Evolutionary conservation across 2,113 vertebrate genomes (phyloP), one percentile per base, ranked within the genome.

Genomic region (Engraulis encrasicolus): DNA sequence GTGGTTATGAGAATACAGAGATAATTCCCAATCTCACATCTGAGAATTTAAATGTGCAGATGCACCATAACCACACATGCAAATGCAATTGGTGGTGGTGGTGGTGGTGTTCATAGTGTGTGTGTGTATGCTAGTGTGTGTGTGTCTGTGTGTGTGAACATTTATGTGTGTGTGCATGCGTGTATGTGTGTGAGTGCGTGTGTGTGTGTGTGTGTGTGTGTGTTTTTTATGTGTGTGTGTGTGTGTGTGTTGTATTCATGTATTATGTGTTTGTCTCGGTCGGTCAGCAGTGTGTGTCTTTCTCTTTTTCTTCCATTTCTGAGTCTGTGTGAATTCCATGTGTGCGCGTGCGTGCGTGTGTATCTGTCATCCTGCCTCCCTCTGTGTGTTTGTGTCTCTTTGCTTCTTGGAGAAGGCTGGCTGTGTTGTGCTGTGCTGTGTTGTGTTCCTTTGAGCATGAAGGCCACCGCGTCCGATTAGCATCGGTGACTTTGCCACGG

Each of bases 351-450:
- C 23, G 18, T 58, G 54, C 23, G 18, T 58, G 19, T 58, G 17
- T 45, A 9, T 45, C 40, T 45, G 40, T 45, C 40, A 5, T 3
- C 9, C 40, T 45, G 40, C 9, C 40, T 45, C 40, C 3, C 40
- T 45, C 40, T 45, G 20, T 58, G 18, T 20, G 54, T 58, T 1
- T 27, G 54, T n/a, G 54, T 58, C 18, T 23, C 6, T 58, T 19
- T 58, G 54, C 23, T 19, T 31, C n/a, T 66, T n/a, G n/a, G n/a
- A 23, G 23, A 23, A 23, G 17, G n/a, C n/a, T 66, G 58, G 27
- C n/a, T 66, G 54, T 61, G 54, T 54, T 61, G 54, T 61, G 54
- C n/a, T 61, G 54, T 61, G 54, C n/a, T 61, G 54, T 61, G 54
- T 61, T 61, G 20, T 61, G 54, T 31, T 31, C 40, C 45, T 50